phyloP scores from a whole-genome alignment of 2,888 invertebrate species.

The Steinernema carpocapsae region DNA sequence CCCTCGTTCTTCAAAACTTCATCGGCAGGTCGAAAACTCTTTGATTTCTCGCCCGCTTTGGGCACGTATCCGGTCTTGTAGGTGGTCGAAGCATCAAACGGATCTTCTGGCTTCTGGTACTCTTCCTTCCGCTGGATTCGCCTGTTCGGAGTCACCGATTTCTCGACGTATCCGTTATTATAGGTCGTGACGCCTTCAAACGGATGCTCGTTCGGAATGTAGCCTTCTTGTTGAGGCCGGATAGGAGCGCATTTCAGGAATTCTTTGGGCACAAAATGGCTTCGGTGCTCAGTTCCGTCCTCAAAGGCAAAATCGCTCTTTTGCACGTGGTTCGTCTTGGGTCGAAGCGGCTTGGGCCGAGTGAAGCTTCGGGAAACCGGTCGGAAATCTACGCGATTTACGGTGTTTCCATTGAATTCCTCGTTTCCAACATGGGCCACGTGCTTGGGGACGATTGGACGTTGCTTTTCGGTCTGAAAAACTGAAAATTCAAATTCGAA shows the following conservation, averaged over 20 bases:
- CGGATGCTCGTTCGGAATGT: not conserved
- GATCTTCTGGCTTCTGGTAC: conserved; percentile 13
- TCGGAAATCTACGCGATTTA: not conserved
- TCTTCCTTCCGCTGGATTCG: not conserved
- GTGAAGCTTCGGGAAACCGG: not conserved
- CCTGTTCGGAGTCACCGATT: conserved; percentile 4
- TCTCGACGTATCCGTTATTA: conserved; percentile 1
- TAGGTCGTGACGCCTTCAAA: not conserved
- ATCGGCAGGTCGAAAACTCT: not conserved
- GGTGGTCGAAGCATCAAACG: not conserved
- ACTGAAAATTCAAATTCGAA: no score
- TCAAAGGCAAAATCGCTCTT: not conserved
- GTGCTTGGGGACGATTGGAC: not conserved
- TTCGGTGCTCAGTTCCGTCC: not conserved
- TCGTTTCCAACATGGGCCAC: not conserved
- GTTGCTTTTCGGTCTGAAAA: not conserved
- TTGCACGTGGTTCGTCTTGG: conserved; percentile 1
- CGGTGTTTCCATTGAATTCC: not conserved
- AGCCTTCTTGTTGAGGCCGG: not conserved
- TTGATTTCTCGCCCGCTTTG: not conserved
- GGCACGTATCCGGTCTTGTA: not conserved
- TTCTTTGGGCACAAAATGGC: not conserved
- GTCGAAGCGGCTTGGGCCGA: not conserved
- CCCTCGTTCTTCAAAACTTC: not conserved
- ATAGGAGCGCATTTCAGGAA: not conserved